phyloP scores from a whole-genome alignment of 2,888 invertebrate genomes.

The Itoplectis maculator region DNA sequence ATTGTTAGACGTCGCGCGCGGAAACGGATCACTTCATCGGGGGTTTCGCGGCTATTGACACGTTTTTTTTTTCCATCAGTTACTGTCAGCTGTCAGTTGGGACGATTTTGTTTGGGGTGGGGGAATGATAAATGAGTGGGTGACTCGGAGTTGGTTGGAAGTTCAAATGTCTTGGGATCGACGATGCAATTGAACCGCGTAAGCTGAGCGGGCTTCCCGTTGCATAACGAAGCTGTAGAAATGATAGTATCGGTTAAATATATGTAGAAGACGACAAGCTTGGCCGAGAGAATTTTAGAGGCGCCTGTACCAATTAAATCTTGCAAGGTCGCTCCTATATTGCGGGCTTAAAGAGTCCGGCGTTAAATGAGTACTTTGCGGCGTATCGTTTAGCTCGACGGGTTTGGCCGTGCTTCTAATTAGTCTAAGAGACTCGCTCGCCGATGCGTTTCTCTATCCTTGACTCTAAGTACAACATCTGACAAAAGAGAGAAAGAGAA shows the following conservation, averaged over 20 bases:
- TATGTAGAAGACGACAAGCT: slow-evolving; percentile 2
- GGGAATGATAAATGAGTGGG: no score
- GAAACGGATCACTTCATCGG: no score
- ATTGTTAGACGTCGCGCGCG: no score
- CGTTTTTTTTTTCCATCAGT: slow-evolving; percentile 38
- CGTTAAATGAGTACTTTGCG: slow-evolving; percentile 1
- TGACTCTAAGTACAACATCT: slow-evolving; percentile 38
- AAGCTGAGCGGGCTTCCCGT: not conserved
- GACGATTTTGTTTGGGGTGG: not conserved
- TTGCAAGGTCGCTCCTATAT: slow-evolving; percentile 51
- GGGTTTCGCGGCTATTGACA: not conserved
- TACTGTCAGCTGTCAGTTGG: slow-evolving; percentile 37
- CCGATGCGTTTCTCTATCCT: slow-evolving; percentile 41
- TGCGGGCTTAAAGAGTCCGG: not conserved
- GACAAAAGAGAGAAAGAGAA: slow-evolving; percentile 5
- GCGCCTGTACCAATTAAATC: slow-evolving; percentile 51
- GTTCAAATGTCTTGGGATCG: no score
- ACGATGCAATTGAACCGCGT: not conserved
- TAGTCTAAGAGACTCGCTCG: slow-evolving; percentile 47
- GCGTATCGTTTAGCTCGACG: slow-evolving; percentile 35
- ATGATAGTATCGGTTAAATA: slow-evolving; percentile 8
- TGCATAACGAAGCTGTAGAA: slow-evolving; percentile 65
- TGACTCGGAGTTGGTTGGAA: no score
- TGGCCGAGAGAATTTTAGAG: slow-evolving; percentile 35
- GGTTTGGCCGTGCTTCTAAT: slow-evolving; percentile 64